These are phyloP conservation scores for Spondyliosoma cantharus DNA, from an alignment of 2,797 vertebrate genomes.

Conservation along the genomic window DNA sequence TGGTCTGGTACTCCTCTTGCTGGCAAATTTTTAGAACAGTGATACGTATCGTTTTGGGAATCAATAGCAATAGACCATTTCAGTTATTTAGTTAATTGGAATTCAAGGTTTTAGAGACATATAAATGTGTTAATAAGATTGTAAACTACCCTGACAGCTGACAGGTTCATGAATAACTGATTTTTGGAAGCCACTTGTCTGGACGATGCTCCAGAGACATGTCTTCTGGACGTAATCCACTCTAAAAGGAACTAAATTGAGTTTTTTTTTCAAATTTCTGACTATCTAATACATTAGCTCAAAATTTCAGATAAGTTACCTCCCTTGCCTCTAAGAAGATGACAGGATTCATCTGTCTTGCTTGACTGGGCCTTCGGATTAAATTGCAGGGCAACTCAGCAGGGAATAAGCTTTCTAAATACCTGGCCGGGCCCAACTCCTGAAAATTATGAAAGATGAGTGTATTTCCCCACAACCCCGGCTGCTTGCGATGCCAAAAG, in stretches of 20 bases:
- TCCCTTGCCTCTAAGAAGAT: constrained; percentile 63
- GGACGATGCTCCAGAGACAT: constrained; percentile 12
- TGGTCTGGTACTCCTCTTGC: no score
- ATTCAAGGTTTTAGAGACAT: background rate
- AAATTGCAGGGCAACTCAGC: constrained; percentile 69
- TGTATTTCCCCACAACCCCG: constrained; percentile 36
- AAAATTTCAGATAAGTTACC: constrained; percentile 66
- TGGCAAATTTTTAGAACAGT: no score
- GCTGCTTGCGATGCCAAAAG: constrained; percentile 53
- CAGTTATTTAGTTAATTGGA: background rate
- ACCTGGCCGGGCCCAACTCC: constrained; percentile 63
- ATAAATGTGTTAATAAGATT: constrained; percentile 5
- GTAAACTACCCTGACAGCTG: constrained; percentile 11
- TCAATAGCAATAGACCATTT: no score
- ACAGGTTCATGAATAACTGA: constrained; percentile 15
- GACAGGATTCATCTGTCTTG: constrained; percentile 78
- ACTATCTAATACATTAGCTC: constrained; percentile 59
- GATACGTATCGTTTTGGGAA: no score
- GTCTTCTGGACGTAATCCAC: constrained; percentile 47
- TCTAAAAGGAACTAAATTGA: constrained; percentile 60
- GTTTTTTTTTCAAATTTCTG: constrained; percentile 38
- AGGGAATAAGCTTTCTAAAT: constrained; percentile 64
- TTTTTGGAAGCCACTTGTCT: constrained; percentile 15
- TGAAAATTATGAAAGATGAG: constrained; percentile 72
- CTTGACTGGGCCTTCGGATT: constrained; percentile 72